Conservation (phyloP, 2,888 invertebrate species). For the Athripsodes cinereus region DNA sequence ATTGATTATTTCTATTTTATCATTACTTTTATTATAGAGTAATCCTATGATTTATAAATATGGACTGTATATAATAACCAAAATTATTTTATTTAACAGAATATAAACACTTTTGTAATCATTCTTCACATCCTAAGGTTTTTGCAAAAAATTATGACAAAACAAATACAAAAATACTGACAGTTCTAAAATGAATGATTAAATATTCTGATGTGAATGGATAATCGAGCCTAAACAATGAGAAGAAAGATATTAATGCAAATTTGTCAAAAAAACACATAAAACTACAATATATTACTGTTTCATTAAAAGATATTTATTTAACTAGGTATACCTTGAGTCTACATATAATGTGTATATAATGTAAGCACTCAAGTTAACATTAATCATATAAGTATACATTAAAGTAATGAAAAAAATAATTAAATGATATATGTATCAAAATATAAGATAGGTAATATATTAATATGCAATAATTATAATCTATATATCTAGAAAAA, state of each 20-base stretch:
- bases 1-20: neutral
- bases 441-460: neutral
- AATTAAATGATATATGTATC: neutral
- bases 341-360: neutral
- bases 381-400: neutral
- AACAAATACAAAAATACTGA: neutral
- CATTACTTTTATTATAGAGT: neutral
- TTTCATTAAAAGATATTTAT: too few relatives aligned
- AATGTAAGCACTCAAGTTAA: neutral
- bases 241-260: too few relatives aligned
- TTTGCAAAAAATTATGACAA: too few relatives aligned
- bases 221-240: neutral
- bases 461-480: neutral
- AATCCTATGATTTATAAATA: constrained; percentile 1
- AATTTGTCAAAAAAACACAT: too few relatives aligned
- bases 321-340: too few relatives aligned
- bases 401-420: neutral
- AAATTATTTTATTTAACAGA: neutral
- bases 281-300: too few relatives aligned
- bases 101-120: neutral
- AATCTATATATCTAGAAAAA: constrained; percentile 2
- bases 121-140: neutral
- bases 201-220: neutral
- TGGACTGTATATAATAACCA: neutral
- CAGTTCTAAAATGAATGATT: neutral